Evolutionary conservation across 2,113 vertebrate species (phyloP).

Genomic region (Phyllostomus hastatus): DNA sequence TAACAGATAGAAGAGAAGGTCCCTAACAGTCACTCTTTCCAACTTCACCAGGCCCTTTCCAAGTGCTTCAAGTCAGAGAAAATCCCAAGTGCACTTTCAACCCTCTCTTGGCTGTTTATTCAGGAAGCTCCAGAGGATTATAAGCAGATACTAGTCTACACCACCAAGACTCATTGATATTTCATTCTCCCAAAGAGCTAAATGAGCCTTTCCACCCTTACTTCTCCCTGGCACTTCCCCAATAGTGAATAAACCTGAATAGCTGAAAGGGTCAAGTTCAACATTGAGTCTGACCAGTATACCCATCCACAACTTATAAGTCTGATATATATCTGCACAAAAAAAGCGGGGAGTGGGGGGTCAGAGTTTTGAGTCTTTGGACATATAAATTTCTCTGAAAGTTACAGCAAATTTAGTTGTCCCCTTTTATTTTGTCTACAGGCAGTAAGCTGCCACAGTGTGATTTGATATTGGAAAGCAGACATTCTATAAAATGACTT

Average conservation of each 20-base stretch:
- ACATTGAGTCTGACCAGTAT: background rate
- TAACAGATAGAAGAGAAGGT: background rate
- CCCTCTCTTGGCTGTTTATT: background rate
- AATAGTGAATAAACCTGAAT: background rate
- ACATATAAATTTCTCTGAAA: background rate
- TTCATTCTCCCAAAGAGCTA: background rate
- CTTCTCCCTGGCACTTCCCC: background rate
- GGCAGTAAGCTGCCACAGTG: background rate
- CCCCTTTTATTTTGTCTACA: background rate
- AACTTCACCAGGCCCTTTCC: background rate
- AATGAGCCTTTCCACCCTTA: background rate
- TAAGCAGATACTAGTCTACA: background rate
- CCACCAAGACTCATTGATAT: background rate
- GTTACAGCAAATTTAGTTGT: background rate
- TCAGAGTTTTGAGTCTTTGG: background rate
- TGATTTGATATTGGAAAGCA: background rate
- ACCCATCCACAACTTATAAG: background rate
- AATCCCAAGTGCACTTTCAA: background rate
- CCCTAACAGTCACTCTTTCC: accelerated
- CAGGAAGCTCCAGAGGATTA: background rate
- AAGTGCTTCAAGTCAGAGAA: background rate
- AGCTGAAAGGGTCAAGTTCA: background rate
- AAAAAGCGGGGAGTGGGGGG: background rate
- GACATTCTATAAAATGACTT: background rate
- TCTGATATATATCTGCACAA: background rate